Base-by-base conservation (phyloP, 2,888 invertebrate genomes). In the Gandaritis pyraliata region DNA sequence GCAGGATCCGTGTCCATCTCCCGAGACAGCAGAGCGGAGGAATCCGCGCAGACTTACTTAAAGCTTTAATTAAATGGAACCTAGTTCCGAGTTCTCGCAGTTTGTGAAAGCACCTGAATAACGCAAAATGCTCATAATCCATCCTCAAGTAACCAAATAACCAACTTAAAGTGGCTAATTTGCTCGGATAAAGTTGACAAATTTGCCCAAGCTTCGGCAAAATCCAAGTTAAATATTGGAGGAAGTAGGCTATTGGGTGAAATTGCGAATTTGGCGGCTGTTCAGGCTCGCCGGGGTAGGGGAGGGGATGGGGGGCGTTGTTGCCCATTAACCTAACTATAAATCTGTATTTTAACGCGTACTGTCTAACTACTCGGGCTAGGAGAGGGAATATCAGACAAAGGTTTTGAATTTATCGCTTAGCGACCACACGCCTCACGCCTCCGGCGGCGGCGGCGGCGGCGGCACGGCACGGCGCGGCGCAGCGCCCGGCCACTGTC, bases 131-230 rank as follows among this genome's bases (percentile, higher is more conserved):
- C n/a, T 16, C 54, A 51, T 43, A 53, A 54, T 43, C 53, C 30
- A 8, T 58, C 36, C 36, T 51, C 58, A 55, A 63, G 51, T 61
- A 51, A 56, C 45, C 58, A 58, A 63, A 55, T 61, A 54, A 58
- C 54, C 36, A 51, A 61, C 41, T 56, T 58, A 65, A 68, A 63
- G 51, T 54, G 62, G 55, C 50, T 52, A 56, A 68, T 57, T 58
- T 53, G 50, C 38, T 36, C 18, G 38, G 15, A 55, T 58, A 52
- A 59, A 47, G 51, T 54, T 64, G 51, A 51, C 51, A 64, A 55
- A 64, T 52, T 60, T 18, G 36, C 39, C 5, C 12, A 43, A 47
- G 53, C 50, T 50, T 13, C 54, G 47, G 23, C 39, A 59, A 52
- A 48, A 59, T 59, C 56, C 48, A 45, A 53, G 15, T 49, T 56